These are phyloP conservation scores for Pavo muticus DNA, from an alignment of 2,113 vertebrate genomes.

Conservation along the genomic window DNA sequence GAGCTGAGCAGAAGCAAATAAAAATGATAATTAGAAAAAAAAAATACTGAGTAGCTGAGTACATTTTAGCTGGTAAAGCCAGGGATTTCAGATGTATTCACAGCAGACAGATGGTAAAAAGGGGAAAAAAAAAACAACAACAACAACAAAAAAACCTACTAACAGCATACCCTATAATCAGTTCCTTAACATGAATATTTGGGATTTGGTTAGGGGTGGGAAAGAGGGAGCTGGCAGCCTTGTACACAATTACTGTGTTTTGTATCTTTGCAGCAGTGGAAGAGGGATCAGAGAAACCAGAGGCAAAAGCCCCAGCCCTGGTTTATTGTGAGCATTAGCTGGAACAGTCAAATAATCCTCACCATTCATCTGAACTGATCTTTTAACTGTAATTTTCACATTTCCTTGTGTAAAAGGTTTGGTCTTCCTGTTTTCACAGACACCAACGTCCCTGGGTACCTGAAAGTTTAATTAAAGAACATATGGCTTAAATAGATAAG, in stretches of 20 bases:
- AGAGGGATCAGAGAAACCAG: neutral
- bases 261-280: neutral
- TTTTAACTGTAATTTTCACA: neutral
- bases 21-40: constrained; percentile 67
- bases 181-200: constrained; percentile 28
- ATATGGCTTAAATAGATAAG: neutral
- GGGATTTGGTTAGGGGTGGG: neutral
- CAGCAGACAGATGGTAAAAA: constrained; percentile 67
- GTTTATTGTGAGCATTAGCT: neutral
- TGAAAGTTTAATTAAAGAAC: neutral
- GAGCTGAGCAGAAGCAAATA: constrained; percentile 66
- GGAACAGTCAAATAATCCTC: neutral
- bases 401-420: neutral
- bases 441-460: neutral
- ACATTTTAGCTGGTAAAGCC: constrained; percentile 48
- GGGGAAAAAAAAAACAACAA: neutral
- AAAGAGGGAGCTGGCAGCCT: neutral
- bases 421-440: neutral
- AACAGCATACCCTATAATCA: constrained; percentile 17
- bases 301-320: neutral
- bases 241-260: neutral
- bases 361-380: neutral
- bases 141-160: neutral
- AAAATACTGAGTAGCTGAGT: neutral
- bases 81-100: constrained; percentile 57